phyloP scores from a whole-genome alignment of 1,140 invertebrate species.

The Nasonia longicornis region DNA sequence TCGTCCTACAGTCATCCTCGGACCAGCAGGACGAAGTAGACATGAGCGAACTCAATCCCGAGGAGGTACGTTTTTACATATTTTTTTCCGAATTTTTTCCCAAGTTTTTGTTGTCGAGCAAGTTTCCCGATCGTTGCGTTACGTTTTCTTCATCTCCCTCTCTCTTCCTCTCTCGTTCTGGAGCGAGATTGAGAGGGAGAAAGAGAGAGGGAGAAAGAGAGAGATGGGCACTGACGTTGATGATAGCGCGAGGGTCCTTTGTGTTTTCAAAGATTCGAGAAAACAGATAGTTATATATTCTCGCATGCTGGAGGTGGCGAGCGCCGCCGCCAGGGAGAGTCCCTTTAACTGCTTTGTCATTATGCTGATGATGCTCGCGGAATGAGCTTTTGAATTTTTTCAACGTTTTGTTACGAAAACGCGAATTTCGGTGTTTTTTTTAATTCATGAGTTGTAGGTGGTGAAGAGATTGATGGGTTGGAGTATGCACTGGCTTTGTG shows the following conservation, averaged over 20 bases:
- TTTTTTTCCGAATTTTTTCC: not conserved
- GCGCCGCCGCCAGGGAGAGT: not conserved
- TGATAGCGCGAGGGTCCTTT: conserved; percentile 33
- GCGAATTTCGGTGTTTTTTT: not conserved
- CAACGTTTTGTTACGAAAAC: not conserved
- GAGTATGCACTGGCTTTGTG: not conserved
- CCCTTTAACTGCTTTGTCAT: conserved; percentile 15
- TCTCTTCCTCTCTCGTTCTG: not conserved
- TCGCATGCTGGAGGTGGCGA: not conserved
- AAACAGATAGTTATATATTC: not conserved
- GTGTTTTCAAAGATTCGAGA: conserved; percentile 22
- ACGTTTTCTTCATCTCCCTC: not conserved
- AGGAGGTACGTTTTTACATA: conserved; percentile 73
- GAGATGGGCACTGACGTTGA: conserved; percentile 6
- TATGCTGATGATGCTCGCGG: not conserved
- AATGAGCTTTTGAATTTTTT: not conserved
- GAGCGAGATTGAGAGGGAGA: not conserved
- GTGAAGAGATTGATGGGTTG: not conserved
- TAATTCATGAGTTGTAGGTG: not conserved
- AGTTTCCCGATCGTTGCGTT: not conserved
- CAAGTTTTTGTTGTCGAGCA: not conserved
- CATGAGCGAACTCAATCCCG: conserved; percentile 81
- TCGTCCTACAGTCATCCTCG: conserved; percentile 3
- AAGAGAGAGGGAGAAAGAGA: too few species aligned
- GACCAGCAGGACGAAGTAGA: conserved; percentile 11